A percentile compares a stretch with the other conserved stretches of the same genome.
Conservation (phyloP, 2,113 vertebrate genomes). For the Narcine bancroftii region DNA sequence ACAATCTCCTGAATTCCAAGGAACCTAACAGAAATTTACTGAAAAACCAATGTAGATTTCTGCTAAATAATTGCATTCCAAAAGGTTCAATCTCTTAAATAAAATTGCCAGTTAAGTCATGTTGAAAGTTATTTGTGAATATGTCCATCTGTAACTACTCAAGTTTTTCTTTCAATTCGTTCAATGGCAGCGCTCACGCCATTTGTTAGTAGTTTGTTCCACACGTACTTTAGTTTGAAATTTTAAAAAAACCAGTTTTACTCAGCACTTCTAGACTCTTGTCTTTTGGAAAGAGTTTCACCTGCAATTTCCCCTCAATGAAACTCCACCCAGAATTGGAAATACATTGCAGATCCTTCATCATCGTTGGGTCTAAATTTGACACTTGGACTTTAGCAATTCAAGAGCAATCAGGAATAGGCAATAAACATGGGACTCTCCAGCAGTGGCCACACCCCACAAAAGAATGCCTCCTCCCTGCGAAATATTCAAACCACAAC, state of each 20-base stretch:
- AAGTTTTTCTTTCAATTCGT: not conserved
- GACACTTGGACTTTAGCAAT: no score
- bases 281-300: no score
- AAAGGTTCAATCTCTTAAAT: not conserved
- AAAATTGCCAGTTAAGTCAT: not conserved
- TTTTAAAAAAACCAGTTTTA: not conserved
- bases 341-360: no score
- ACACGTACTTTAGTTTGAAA: not conserved
- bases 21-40: not conserved
- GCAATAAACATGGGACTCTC: no score
- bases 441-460: not conserved
- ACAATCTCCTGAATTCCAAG: not conserved
- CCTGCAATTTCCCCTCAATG: no score
- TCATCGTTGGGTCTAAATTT: no score
- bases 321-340: no score
- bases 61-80: not conserved
- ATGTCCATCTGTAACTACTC: not conserved
- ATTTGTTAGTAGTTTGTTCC: not conserved
- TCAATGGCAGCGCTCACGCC: not conserved
- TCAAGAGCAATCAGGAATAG: no score
- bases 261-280: not conserved
- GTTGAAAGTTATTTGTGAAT: not conserved
- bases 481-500: not conserved
- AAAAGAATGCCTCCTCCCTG: constrained; percentile 1
- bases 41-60: not conserved